A percentile compares a stretch with the other conserved stretches of the same genome.
These are phyloP conservation scores for Caenorhabditis elegans DNA, from an alignment of 1,140 invertebrate genomes.

Conservation along the genomic window DNA sequence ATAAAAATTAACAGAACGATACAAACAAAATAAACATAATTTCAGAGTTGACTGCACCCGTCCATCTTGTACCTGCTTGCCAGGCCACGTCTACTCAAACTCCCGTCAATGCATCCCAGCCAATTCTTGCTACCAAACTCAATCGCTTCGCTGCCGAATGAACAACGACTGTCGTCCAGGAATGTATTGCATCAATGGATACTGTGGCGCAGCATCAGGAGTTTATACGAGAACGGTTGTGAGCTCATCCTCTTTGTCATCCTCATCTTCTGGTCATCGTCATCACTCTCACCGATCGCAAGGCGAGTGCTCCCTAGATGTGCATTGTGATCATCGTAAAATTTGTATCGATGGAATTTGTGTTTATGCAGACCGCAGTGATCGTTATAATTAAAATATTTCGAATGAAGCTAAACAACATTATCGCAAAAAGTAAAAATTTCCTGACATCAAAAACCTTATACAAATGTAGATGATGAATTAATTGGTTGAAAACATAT, in stretches of 20 bases:
- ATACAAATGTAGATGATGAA: too few species aligned
- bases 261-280: not conserved
- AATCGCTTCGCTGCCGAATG: not conserved
- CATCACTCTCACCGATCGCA: not conserved
- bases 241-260: not conserved
- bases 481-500: too few species aligned
- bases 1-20: too few species aligned
- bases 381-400: not conserved
- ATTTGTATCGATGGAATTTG: not conserved
- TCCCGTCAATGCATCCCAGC: not conserved
- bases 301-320: not conserved
- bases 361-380: not conserved
- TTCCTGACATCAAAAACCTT: too few species aligned
- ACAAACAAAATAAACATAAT: too few species aligned
- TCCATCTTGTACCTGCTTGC: not conserved
- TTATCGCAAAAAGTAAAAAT: too few species aligned
- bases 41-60: slow-evolving; percentile 23
- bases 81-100: not conserved
- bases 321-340: not conserved
- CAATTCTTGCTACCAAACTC: not conserved
- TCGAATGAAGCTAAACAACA: not conserved
- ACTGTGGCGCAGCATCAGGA: not conserved
- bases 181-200: not conserved
- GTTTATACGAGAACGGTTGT: not conserved
- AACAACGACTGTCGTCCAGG: not conserved